These are phyloP conservation scores for Pachycephala philippinensis DNA, from an alignment of 2,113 vertebrate genomes.

Conservation along the genomic window DNA sequence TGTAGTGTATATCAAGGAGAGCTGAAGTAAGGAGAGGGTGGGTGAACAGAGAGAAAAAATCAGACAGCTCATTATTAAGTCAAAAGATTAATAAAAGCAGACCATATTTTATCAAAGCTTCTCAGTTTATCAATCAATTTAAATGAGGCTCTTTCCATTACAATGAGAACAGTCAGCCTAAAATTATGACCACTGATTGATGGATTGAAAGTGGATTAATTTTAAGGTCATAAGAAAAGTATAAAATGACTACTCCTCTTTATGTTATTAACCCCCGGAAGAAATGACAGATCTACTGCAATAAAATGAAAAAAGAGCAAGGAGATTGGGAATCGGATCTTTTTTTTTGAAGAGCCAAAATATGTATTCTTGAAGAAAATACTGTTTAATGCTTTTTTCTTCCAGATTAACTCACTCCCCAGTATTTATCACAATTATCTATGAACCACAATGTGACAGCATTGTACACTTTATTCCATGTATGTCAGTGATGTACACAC, in stretches of 20 bases:
- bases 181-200: constrained; percentile 34
- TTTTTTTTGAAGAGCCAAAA: not conserved
- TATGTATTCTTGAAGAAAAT: not conserved
- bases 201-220: constrained; percentile 50
- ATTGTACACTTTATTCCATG: not conserved
- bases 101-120: constrained; percentile 55
- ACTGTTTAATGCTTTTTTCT: not conserved
- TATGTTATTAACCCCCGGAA: constrained; percentile 14
- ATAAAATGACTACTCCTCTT: constrained; percentile 14
- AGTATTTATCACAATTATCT: not conserved
- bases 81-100: constrained; percentile 58
- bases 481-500: not conserved
- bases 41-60: not conserved
- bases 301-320: not conserved
- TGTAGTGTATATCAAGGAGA: not conserved
- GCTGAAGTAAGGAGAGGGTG: not conserved
- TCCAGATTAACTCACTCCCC: not conserved
- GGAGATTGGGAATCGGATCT: not conserved
- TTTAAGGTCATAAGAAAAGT: constrained; percentile 27
- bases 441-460: not conserved
- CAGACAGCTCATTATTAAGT: constrained; percentile 57
- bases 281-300: not conserved
- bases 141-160: constrained; percentile 51
- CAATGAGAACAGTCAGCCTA: constrained; percentile 3
- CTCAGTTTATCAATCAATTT: constrained; percentile 64